Conservation (phyloP, 1,140 invertebrate species). For the Papilio xuthus region DNA sequence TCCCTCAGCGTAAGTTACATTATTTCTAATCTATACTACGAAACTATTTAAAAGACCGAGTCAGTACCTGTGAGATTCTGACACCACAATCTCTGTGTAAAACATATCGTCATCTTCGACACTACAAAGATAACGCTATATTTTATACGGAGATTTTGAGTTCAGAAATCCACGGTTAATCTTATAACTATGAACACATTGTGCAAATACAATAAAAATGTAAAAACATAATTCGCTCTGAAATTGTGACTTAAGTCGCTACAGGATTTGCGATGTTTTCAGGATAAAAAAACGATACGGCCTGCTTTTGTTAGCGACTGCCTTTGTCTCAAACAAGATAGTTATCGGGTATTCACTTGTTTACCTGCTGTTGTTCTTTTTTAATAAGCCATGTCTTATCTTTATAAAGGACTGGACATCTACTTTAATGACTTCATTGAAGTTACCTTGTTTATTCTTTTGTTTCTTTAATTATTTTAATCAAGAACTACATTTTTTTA, state of each 20-base stretch:
- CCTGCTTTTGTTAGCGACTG: constrained; percentile 66
- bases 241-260: constrained; percentile 41
- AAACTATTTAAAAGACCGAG: too few species aligned
- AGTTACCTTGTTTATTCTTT: constrained; percentile 9
- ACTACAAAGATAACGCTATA: too few species aligned
- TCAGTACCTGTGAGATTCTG: too few species aligned
- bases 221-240: constrained; percentile 36
- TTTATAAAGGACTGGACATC: constrained; percentile 36
- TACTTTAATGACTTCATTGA: constrained; percentile 39
- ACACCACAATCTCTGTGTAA: too few species aligned
- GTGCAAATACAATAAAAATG: not conserved
- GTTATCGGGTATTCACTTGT: constrained; percentile 74
- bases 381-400: constrained; percentile 55
- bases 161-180: too few species aligned
- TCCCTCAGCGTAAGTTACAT: too few species aligned
- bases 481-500: not conserved
- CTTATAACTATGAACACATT: not conserved
- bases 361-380: constrained; percentile 66
- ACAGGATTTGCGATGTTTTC: constrained; percentile 55
- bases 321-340: constrained; percentile 76
- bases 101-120: too few species aligned
- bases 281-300: constrained; percentile 71
- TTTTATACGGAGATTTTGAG: too few species aligned
- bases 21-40: too few species aligned
- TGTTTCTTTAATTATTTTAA: not conserved